Base-by-base conservation (phyloP, 2,888 invertebrate species). In the Silvanus unidentatus region DNA sequence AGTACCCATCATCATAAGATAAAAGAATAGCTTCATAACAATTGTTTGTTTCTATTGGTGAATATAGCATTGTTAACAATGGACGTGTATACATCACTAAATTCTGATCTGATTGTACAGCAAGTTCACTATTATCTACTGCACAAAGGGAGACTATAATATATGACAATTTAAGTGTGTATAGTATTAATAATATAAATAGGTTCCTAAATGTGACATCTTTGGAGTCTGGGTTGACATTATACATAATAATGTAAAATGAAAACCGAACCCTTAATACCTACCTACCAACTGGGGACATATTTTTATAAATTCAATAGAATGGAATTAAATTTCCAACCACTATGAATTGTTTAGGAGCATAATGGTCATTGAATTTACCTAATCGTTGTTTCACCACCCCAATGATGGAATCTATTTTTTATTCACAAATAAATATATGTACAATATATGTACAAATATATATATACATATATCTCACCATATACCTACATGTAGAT, bases 131-230 rank as follows among this genome's bases (percentile, higher is more conserved):
- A 56, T 54, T 56, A 54, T 57, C 52, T 49, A 28, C 22, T 30
- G 29, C 41, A 57, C 57, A 57, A 57, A 47, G 43, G 49, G 29
- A 45, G 42, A 41, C 49, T 41, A 47, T 47, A 52, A 52, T 54
- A 49, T 48, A 52, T 43, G 51, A 54, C 56, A 49, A 53, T 56
- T 54, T 53, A 54, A 56, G 53, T 54, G 53, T 43, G 50, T 44
- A 47, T 48, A 47, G 50, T 43, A 45, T 47, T 49, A 48, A 49
- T 47, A 46, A 49, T 44, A 49, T 44, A 49, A 49, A 42, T 51
- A 34, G 40, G 46, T 43, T 47, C 45, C 49, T 47, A 12, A n/a
- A n/a, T 32, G 53, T 53, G 55, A 53, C 55, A 55, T 55, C 48
- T 45, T 48, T 39, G 44, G 40, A 8, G 22, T 44, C 46, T 39